Base-by-base conservation (phyloP, 2,113 vertebrate species). In the Carassius auratus region DNA sequence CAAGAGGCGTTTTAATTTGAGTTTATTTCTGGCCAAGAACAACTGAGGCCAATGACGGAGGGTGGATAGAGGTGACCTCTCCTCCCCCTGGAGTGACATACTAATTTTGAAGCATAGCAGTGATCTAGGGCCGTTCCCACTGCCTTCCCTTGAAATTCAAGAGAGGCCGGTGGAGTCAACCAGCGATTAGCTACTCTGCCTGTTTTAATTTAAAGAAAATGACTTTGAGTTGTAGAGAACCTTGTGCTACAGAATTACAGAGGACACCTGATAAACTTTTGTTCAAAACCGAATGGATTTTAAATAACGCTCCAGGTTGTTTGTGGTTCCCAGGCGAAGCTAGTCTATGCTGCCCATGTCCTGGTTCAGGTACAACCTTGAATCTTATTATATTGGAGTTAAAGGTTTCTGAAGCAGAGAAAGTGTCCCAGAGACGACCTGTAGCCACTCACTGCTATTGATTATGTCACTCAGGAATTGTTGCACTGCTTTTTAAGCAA, bases 61-160 rank as follows among this genome's bases (percentile, higher is more conserved):
- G 68, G 77, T 30, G 33, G 19, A 5, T 84, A 85, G 90, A 92
- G 90, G 92, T 94, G 91, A 93, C 93, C 92, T 87, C 86, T 19
- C 61, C 33, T 36, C 50, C 89, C 86, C 89, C 57, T 86, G 76
- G 88, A 90, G 85, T 76, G 59, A 83, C 68, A 21, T 69, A 88
- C 89, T 92, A 85, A 93, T 94, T 92, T 93, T 73, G 38, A 89
- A 90, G 86, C 88, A 89, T 59, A 85, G 78, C 88, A 76, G 62
- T 88, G 85, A 87, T 91, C 86, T 87, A 85, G 86, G 76, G 82
- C 17, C 23, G 87, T 86, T 87, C 74, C 52, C 4, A n/a, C 15
- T 45, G 57, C 66, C 17, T 75, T 75, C 69, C 87, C 84, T 17
- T 79, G 30, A 9, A 8, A 48, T 42, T 23, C 50, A 21, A 50